Evolutionary conservation across 2,113 vertebrate species (phyloP), one percentile per base, ranked within the genome.

Genomic region (Archocentrus centrarchus): DNA sequence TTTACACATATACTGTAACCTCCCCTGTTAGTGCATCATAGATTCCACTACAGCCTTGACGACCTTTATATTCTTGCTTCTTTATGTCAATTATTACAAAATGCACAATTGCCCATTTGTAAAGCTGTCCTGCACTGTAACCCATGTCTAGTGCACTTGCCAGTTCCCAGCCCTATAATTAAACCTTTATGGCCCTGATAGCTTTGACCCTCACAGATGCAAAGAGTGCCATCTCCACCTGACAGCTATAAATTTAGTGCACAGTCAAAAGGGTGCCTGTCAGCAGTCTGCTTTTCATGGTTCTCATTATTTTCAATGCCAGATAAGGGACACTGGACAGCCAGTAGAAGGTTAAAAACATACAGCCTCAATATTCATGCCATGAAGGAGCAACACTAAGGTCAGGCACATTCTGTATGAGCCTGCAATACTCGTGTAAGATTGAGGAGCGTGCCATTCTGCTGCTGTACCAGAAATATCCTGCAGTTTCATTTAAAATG

Each of bases 231-330:
- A 11, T 84, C 80, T 70, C 68, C 57, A 79, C 76, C 68, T 77
- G 80, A 88, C 63, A 82, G 79, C 90, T 83, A 64, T 91, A 91
- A 90, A 93, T 93, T 81, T 81, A 86, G 80, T 59, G 76, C 13
- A 13, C 76, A 82, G 90, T 91, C 83, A 86, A 59, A 83, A 57
- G 73, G 92, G 88, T 94, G 90, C 91, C 79, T 87, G 90, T 93
- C 91, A 93, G 91, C 90, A 89, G 62, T 84, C 85, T 89, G 88
- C 81, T 87, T 90, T 89, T 90, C 86, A 94, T 83, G 77, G n/a
- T 81, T 80, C 77, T 91, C 88, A 94, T 93, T 93, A 93, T 85
- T 91, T 75, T 82, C 88, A 87, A 85, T 88, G 89, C 86, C 86
- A 90, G 77, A 14, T 70, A 80, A 88, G 83, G 85, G 86, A 91